Percentiles rank a stretch among this genome's conserved stretches.
Evolutionary conservation across 2,888 invertebrate species (phyloP).

Genomic region (Rambutsinella grinnellia): DNA sequence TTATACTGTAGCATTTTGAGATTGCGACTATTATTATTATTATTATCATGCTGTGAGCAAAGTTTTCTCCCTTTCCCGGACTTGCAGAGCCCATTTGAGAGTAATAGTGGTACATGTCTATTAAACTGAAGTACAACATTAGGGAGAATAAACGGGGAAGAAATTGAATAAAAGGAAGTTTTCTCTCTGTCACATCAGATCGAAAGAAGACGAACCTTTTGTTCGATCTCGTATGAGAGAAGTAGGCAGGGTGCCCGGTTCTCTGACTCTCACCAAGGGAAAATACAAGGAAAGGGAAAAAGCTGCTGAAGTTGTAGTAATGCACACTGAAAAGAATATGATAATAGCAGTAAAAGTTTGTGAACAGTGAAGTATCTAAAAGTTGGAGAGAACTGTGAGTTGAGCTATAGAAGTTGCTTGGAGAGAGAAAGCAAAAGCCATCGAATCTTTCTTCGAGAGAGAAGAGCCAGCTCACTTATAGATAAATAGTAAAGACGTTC

Average conservation of each 20-base stretch:
- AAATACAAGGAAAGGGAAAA: conserved; percentile 10
- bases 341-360: conserved; percentile 41
- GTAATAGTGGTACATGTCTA: conserved; percentile 48
- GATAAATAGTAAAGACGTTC: conserved; percentile 32
- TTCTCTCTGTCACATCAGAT: conserved; percentile 44
- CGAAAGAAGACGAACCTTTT: conserved; percentile 51
- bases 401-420: not conserved
- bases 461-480: conserved; percentile 11
- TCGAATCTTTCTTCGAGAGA: too few relatives aligned
- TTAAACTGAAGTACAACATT: conserved; percentile 53
- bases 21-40: conserved; percentile 42
- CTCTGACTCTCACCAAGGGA: not conserved
- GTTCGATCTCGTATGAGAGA: conserved; percentile 39
- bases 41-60: conserved; percentile 46
- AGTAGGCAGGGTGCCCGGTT: conserved; percentile 39
- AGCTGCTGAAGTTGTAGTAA: conserved; percentile 13
- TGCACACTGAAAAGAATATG: conserved; percentile 34
- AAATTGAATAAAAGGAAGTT: conserved; percentile 52
- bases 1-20: too few relatives aligned
- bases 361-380: conserved; percentile 26
- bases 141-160: conserved; percentile 46
- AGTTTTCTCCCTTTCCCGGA: conserved; percentile 2
- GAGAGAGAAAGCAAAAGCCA: conserved; percentile 20
- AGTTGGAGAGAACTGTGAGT: conserved; percentile 7
- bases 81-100: conserved; percentile 28